Evolutionary conservation across 1,140 invertebrate species (phyloP).

Genomic region (Cydia splendana): DNA sequence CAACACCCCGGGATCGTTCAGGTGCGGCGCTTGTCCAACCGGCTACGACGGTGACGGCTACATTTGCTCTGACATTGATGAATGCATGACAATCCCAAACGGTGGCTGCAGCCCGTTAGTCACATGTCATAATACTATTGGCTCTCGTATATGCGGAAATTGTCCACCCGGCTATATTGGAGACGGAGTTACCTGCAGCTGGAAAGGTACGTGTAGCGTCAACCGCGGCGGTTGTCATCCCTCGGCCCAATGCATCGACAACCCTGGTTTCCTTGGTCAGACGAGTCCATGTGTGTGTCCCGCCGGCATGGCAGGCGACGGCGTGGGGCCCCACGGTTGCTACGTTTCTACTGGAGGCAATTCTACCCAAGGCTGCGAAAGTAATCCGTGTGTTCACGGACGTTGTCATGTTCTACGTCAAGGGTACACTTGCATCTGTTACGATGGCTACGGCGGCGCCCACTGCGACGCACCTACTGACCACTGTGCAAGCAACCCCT

Average conservation of each 20-base stretch:
- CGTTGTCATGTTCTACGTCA: slow-evolving; percentile 75
- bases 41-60: slow-evolving; percentile 94
- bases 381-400: slow-evolving; percentile 86
- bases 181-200: slow-evolving; percentile 88
- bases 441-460: slow-evolving; percentile 81
- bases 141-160: slow-evolving; percentile 89
- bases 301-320: slow-evolving; percentile 88
- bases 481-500: slow-evolving; percentile 87
- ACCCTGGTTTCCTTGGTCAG: slow-evolving; percentile 72
- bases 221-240: slow-evolving; percentile 93
- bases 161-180: slow-evolving; percentile 94
- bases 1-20: slow-evolving; percentile 92
- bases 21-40: slow-evolving; percentile 90
- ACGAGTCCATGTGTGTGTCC: slow-evolving; percentile 89
- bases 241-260: slow-evolving; percentile 88
- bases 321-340: slow-evolving; percentile 91
- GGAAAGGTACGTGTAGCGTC: slow-evolving; percentile 84
- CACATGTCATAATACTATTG: slow-evolving; percentile 92
- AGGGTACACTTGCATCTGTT: slow-evolving; percentile 82
- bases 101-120: slow-evolving; percentile 96
- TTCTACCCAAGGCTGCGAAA: slow-evolving; percentile 72
- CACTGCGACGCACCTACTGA: slow-evolving; percentile 82
- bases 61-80: slow-evolving; percentile 92
- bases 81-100: slow-evolving; percentile 89
- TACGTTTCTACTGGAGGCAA: slow-evolving; percentile 59